Evolutionary conservation across 2,888 invertebrate species (phyloP).

Genomic region (Fissipunctia ypsillon): DNA sequence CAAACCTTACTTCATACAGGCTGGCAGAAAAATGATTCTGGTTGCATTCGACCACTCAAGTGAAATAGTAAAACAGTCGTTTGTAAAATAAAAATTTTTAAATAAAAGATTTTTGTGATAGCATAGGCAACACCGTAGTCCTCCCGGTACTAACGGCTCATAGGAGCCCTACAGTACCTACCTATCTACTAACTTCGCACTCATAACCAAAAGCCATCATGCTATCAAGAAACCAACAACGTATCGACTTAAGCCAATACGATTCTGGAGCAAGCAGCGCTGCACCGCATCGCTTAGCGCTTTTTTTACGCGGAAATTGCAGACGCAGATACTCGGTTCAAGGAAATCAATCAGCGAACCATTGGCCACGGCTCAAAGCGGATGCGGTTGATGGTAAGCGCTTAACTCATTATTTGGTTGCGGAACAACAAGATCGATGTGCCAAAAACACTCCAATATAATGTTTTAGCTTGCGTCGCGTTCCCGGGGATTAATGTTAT

Average conservation of each 20-base stretch:
- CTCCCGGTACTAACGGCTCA: too few relatives aligned
- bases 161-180: too few relatives aligned
- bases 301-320: slow-evolving; percentile 65
- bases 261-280: slow-evolving; percentile 11
- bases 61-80: too few relatives aligned
- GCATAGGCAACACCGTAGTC: too few relatives aligned
- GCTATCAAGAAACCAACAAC: not conserved
- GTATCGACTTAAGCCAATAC: slow-evolving; percentile 1
- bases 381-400: slow-evolving; percentile 79
- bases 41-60: too few relatives aligned
- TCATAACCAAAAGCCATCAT: not conserved
- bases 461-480: slow-evolving; percentile 33
- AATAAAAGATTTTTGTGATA: too few relatives aligned
- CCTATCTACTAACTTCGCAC: not conserved
- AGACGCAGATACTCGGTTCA: slow-evolving; percentile 55
- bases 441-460: slow-evolving; percentile 72
- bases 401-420: slow-evolving; percentile 80
- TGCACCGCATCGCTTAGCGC: slow-evolving; percentile 23
- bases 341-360: slow-evolving; percentile 77
- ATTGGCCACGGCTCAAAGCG: slow-evolving; percentile 77
- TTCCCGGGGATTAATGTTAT: slow-evolving; percentile 37
- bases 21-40: not conserved
- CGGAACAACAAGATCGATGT: slow-evolving; percentile 76
- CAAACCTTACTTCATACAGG: not conserved
- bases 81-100: too few relatives aligned